A percentile compares a stretch with the other conserved stretches of the same genome.
phyloP scores from a whole-genome alignment of 2,888 invertebrate genomes.

The Hymenopus coronatus region DNA sequence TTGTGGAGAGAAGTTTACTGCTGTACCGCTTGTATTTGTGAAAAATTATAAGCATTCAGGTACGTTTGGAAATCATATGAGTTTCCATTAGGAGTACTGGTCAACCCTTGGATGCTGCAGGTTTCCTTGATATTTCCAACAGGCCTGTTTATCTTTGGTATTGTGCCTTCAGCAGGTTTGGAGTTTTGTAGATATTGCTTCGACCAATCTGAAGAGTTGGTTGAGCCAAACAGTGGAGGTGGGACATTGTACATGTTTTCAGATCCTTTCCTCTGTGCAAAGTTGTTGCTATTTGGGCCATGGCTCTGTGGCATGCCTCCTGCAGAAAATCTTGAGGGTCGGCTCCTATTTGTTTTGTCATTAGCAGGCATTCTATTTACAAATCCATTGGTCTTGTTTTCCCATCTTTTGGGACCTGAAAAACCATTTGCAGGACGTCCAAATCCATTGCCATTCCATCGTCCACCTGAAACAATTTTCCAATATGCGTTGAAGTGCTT shows the following conservation, averaged over 20 bases:
- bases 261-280: not conserved
- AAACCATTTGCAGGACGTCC: not conserved
- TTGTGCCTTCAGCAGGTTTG: not conserved
- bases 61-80: not conserved
- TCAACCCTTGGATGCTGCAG: not conserved
- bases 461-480: not conserved
- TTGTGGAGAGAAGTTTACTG: not conserved
- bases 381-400: not conserved
- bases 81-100: not conserved
- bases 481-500: too few relatives aligned
- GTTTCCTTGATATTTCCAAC: not conserved
- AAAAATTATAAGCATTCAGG: not conserved
- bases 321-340: not conserved
- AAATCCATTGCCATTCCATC: not conserved
- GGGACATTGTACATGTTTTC: not conserved
- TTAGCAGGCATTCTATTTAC: not conserved
- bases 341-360: not conserved
- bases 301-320: not conserved
- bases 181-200: not conserved
- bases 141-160: not conserved
- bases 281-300: not conserved
- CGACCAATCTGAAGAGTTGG: not conserved
- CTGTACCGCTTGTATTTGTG: not conserved
- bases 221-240: not conserved
- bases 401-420: slow-evolving; percentile 3